Conservation (phyloP, 2,113 vertebrate genomes). For the Felis chaus region DNA sequence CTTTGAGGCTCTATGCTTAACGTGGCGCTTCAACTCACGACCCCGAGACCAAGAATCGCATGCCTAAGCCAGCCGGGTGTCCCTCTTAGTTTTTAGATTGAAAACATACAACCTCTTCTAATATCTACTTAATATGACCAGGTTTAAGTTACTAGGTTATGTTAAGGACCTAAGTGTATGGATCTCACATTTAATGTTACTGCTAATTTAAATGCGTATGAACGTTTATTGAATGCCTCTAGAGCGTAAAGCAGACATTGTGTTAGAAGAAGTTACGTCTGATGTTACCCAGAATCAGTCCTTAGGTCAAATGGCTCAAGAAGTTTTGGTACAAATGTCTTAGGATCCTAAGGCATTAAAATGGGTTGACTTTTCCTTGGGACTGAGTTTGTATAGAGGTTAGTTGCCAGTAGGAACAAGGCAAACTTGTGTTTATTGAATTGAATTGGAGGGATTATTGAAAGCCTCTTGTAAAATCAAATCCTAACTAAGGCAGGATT, state of each 20-base stretch:
- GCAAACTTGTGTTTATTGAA: neutral
- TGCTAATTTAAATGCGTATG: neutral
- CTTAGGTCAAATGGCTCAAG: neutral
- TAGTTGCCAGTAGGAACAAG: neutral
- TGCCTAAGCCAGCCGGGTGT: no score
- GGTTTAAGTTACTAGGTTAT: neutral
- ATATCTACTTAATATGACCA: neutral
- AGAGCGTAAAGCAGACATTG: neutral
- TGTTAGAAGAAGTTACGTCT: neutral
- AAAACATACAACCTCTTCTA: neutral
- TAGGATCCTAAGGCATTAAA: neutral
- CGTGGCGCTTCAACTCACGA: no score
- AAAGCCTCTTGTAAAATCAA: neutral
- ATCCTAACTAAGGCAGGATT: conserved; percentile 9
- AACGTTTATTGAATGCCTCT: neutral
- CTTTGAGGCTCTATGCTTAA: no score
- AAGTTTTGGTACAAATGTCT: conserved; percentile 11
- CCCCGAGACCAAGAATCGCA: no score
- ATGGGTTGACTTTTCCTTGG: conserved; percentile 16
- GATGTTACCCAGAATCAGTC: neutral
- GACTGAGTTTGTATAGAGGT: neutral
- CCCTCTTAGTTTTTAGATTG: neutral
- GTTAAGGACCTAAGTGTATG: neutral
- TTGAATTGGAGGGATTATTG: neutral
- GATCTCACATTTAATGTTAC: neutral